Evolutionary conservation across 2,113 vertebrate genomes (phyloP).

Genomic region (Dasypus novemcinctus): DNA sequence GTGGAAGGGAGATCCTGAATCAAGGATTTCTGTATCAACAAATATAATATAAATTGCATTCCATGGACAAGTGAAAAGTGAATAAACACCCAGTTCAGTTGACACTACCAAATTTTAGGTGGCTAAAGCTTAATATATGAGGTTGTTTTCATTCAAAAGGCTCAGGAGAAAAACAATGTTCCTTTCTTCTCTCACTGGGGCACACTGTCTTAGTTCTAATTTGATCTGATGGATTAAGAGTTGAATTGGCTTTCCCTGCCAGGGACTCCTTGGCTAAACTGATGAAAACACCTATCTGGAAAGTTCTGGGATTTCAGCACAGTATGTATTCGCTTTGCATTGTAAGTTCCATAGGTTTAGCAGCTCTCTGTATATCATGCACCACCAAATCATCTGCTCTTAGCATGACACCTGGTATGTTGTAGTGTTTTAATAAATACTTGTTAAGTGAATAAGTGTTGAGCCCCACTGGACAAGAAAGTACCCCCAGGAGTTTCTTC

Average conservation of each 20-base stretch:
- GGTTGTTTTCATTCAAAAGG: not conserved
- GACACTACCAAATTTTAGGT: not conserved
- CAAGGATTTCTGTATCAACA: not conserved
- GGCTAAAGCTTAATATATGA: not conserved
- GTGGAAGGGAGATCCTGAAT: not conserved
- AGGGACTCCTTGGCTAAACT: not conserved
- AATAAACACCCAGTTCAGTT: not conserved
- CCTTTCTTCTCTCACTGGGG: not conserved
- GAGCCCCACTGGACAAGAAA: not conserved
- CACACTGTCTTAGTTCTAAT: not conserved
- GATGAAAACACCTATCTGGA: not conserved
- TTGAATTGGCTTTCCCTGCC: not conserved
- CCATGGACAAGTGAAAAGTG: not conserved
- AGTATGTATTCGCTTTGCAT: not conserved
- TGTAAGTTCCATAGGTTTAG: not conserved
- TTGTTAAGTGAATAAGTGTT: not conserved
- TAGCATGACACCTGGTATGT: not conserved
- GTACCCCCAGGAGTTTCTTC: not conserved
- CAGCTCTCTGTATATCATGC: not conserved
- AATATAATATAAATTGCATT: not conserved
- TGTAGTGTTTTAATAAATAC: not conserved
- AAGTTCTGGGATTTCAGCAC: not conserved
- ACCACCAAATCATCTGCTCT: not conserved
- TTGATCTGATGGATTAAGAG: not conserved
- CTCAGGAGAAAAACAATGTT: not conserved